Percentiles rank a stretch among this genome's conserved stretches.
Evolutionary conservation across 1,140 invertebrate species (phyloP).

Genomic region (Zaprionus lachaisei): DNA sequence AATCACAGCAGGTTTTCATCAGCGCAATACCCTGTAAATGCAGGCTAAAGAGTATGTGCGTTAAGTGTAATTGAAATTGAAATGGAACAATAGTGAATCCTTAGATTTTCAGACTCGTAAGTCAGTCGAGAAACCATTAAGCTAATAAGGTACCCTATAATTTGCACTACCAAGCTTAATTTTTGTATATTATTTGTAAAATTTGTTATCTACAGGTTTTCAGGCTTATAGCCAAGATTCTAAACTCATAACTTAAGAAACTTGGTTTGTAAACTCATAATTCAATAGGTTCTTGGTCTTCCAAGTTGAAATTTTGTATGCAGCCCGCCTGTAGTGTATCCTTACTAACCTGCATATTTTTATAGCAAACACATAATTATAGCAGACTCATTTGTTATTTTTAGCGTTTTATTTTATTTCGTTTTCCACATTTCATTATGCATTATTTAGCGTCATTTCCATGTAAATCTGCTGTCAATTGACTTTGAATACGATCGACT

Average conservation of each 20-base stretch:
- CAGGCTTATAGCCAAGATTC: neutral
- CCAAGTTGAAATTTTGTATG: neutral
- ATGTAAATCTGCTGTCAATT: slow-evolving; percentile 45
- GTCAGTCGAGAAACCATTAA: neutral
- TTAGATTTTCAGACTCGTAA: neutral
- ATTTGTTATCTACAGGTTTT: neutral
- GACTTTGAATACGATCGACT: slow-evolving; percentile 30
- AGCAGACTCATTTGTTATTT: slow-evolving; percentile 5
- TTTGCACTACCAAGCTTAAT: neutral
- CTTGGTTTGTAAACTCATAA: no score
- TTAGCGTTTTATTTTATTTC: slow-evolving; percentile 10
- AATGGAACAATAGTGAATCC: accelerated
- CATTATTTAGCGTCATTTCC: slow-evolving; percentile 40
- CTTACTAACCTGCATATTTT: neutral
- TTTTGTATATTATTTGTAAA: neutral
- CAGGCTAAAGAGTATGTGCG: no score
- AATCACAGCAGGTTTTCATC: slow-evolving; percentile 2
- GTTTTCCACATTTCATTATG: slow-evolving; percentile 24
- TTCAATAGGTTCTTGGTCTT: neutral
- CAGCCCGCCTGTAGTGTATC: neutral
- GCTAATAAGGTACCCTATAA: neutral
- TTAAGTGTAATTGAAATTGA: neutral
- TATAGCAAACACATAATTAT: neutral
- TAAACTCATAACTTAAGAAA: neutral
- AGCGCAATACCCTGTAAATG: slow-evolving; percentile 15